These are phyloP conservation scores for Eucidaris tribuloides DNA, from an alignment of 35 echinoderm and acorn worm genomes.

Conservation along the genomic window DNA sequence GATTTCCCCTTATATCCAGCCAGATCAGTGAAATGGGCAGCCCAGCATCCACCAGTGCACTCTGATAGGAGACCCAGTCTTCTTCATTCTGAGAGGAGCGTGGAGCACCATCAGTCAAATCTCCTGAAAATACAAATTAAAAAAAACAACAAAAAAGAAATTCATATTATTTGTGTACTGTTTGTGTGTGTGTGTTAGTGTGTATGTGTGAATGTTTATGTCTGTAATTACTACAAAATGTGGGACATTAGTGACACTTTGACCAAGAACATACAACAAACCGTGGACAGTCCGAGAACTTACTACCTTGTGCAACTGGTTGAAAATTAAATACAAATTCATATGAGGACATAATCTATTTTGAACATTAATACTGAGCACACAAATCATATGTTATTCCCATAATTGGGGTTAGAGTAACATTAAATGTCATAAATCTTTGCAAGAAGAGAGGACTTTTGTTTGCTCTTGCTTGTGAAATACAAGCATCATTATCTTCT, in stretches of 20 bases:
- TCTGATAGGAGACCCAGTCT: slow-evolving; percentile 83
- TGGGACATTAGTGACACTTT: neutral
- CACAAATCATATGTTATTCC: too few species aligned
- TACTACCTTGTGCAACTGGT: neutral
- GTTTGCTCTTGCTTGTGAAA: too few species aligned
- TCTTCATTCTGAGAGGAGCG: slow-evolving; percentile 67
- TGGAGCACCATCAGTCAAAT: slow-evolving; percentile 86
- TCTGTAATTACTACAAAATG: neutral
- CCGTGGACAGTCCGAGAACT: neutral
- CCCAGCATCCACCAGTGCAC: slow-evolving; percentile 50
- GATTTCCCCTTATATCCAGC: slow-evolving; percentile 94
- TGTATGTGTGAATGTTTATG: neutral
- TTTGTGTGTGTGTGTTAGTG: neutral
- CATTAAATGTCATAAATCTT: too few species aligned
- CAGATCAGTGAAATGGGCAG: slow-evolving; percentile 68
- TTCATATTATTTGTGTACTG: neutral
- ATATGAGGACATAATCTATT: too few species aligned
- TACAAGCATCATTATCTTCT: too few species aligned
- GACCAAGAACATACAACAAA: neutral
- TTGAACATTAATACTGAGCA: too few species aligned
- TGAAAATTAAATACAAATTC: too few species aligned
- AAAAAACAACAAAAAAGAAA: neutral
- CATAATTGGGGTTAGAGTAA: too few species aligned
- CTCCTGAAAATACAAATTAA: slow-evolving; percentile 42
- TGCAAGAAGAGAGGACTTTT: too few species aligned